Percentiles rank a stretch among this genome's conserved stretches.
phyloP scores from a whole-genome alignment of 2,888 invertebrate species.

The Diarsia rubi region DNA sequence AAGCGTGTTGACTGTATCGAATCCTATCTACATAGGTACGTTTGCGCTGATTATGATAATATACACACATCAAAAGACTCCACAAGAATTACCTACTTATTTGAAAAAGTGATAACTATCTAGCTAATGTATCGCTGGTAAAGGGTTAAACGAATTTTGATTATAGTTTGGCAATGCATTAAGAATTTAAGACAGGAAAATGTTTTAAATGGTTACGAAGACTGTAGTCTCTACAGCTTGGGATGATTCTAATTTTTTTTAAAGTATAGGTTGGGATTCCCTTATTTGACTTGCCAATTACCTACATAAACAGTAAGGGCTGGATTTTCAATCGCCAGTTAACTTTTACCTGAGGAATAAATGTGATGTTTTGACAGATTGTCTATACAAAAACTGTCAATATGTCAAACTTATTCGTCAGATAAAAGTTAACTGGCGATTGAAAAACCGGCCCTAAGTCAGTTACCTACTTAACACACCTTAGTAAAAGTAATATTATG shows the following conservation, averaged over 20 bases:
- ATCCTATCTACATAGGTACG: constrained; percentile 79
- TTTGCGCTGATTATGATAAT: constrained; percentile 75
- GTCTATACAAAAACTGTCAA: too few species aligned
- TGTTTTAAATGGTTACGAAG: constrained; percentile 6
- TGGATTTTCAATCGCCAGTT: too few species aligned
- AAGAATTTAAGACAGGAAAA: constrained; percentile 3
- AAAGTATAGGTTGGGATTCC: neutral
- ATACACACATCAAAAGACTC: constrained; percentile 66
- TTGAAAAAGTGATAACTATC: constrained; percentile 50
- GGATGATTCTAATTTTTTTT: neutral
- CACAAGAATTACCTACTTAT: constrained; percentile 63
- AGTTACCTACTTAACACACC: too few species aligned
- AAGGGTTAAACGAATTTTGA: constrained; percentile 42
- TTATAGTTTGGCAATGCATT: constrained; percentile 40
- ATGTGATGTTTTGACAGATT: too few species aligned
- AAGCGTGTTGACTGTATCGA: constrained; percentile 80
- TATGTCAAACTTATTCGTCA: too few species aligned
- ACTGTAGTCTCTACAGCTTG: neutral
- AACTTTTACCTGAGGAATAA: too few species aligned
- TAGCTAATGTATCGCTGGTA: constrained; percentile 42
- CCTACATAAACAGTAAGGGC: too few species aligned
- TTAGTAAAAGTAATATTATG: constrained; percentile 10
- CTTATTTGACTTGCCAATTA: neutral
- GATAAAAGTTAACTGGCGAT: too few species aligned
- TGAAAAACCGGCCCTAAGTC: too few species aligned